Evolutionary conservation across 2,888 invertebrate genomes (phyloP), one percentile per base, ranked within the genome.

Genomic region (Camponotus fellah): DNA sequence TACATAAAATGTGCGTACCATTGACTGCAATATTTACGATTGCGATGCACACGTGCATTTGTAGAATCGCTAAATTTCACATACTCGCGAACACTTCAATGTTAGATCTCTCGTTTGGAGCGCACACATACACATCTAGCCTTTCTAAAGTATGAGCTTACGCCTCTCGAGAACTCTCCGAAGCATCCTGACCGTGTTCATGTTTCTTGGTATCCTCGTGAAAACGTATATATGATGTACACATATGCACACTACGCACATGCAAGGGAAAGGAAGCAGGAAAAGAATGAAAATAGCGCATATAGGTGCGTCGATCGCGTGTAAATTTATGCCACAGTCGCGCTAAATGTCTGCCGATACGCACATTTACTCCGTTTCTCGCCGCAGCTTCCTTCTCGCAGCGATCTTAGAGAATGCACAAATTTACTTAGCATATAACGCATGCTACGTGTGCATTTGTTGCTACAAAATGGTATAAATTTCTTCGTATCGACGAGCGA

Each of bases 321-420:
- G 91, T 90, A 93, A 93, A 92, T 93, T 93, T 92, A 93, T 92
- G 91, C 91, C 89, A 90, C 87, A 89, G 91, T 88, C 87, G 91
- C 88, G 91, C 90, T 92, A 93, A 92, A 92, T 90, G 91, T 92
- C 89, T 85, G 83, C 87, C 86, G 87, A 87, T 82, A 90, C 88
- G 91, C 90, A 89, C 89, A 87, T 91, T 92, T 91, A 85, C 71
- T 84, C 56, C 37, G 53, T 32, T 49, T 69, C 76, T 46, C 53
- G n/a, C 34, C 37, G 34, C 9, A 17, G 10, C 5, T n/a, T 12
- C 46, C 34, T 10, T 21, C 17, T 40, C 68, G 26, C 26, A 62
- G 26, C 65, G 56, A 69, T 71, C 62, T 46, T 53, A 56, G 56
- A 49, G 34, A 32, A 79, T n/a, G 64, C 49, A 49, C 49, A 10